Base-by-base conservation (phyloP, 2,888 invertebrate genomes). In the Cheilosia vernalis region DNA sequence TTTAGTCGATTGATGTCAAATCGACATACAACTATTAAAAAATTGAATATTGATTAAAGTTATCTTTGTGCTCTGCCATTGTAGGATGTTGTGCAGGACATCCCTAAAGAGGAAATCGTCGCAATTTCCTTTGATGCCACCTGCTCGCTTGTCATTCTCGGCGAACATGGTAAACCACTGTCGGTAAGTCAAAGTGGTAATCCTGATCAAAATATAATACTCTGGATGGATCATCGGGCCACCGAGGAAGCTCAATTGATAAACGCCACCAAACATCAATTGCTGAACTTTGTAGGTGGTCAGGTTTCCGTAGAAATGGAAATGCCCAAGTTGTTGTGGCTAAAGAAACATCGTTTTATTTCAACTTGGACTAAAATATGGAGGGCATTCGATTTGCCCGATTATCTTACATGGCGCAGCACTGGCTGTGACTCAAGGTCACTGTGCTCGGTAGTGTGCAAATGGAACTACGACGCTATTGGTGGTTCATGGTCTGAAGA, bases 251-350 rank as follows among this genome's bases (percentile, higher is more conserved):
- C 98, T 0, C 94, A 95, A 60, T 92, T 93, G 40, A 98, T 99
- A 49, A 98, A 98, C 90, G 92, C 93, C 58, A 94, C 94, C 0
- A 93, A 94, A 9, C 97, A 98, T 92, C 92, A 94, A 2, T 94
- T 97, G 19, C 93, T 99, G 0, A 94, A 95, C 88, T 97, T 95
- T 92, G 97, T 98, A 2, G 99, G 99, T 1, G 98, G 98, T 0
- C 96, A 95, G 92, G 96, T 99, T 6, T 98, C 98, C 0, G 93
- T 97, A n/a, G 99, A 99, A 94, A 99, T 99, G 98, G 95, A 99
- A 93, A 95, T 96, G 78, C 98, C 99, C 0, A 99, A 99, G 93
- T 91, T 99, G 19, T 91, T 98, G 33, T 99, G 99, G 99, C 90
- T 99, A 1, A 98, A 98, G 91, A 94, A 93, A 88, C 93, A 96